These are phyloP conservation scores for Drosophila greeni DNA, from an alignment of 2,888 invertebrate species.

Conservation along the genomic window DNA sequence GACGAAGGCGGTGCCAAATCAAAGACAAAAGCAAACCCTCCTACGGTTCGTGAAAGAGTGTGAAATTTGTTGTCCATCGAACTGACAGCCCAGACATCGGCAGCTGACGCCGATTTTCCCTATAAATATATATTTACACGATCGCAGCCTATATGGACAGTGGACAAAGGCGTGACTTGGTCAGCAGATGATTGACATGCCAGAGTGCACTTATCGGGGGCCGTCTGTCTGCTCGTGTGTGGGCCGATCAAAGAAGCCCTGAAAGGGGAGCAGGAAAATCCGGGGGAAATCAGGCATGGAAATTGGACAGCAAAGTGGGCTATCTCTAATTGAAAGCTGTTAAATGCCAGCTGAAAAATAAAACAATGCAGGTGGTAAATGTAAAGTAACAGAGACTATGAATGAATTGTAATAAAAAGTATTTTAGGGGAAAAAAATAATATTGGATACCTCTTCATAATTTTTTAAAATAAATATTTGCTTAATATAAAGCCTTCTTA, in stretches of 20 bases:
- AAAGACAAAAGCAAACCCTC: constrained; percentile 32
- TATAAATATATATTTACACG: constrained; percentile 8
- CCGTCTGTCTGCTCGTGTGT: constrained; percentile 23
- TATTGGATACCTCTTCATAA: no score
- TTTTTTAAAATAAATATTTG: neutral
- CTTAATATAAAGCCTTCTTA: no score
- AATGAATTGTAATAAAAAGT: no score
- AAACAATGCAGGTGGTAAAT: constrained; percentile 1
- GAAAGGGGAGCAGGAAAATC: constrained; percentile 12
- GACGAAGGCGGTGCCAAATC: constrained; percentile 41
- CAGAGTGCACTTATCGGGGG: constrained; percentile 31
- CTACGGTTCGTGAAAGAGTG: constrained; percentile 50
- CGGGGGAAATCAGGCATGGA: constrained; percentile 21
- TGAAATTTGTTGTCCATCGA: constrained; percentile 46
- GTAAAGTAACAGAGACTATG: neutral
- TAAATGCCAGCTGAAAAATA: constrained; percentile 22
- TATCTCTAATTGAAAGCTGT: constrained; percentile 20
- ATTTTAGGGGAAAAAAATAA: neutral
- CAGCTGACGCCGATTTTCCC: constrained; percentile 34
- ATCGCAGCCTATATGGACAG: constrained; percentile 4
- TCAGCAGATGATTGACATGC: constrained; percentile 39
- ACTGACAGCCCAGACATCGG: constrained; percentile 38
- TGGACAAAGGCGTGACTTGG: constrained; percentile 42
- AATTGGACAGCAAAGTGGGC: constrained; percentile 12
- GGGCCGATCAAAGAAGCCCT: constrained; percentile 19